Evolutionary conservation across 2,113 vertebrate genomes (phyloP), one percentile per base, ranked within the genome.

Genomic region (Salminus brasiliensis): DNA sequence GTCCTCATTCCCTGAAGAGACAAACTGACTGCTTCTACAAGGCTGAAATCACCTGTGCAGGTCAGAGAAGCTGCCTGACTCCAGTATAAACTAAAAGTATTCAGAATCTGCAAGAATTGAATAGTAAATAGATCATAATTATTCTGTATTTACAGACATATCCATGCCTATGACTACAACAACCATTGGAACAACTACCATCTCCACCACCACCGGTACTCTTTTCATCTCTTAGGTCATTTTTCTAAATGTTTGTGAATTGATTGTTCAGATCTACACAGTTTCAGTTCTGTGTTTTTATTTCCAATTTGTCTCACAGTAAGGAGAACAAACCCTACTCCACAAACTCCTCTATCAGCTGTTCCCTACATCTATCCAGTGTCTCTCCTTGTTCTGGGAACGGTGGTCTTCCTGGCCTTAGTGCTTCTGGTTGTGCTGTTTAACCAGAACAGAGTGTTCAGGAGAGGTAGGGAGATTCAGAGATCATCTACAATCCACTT

Each of bases 381-480:
- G 59, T 25, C 43, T 15, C 55, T 21, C 6, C 45, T 47, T 9
- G 13, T 15, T 15, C 45, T 47, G 71, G 71, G 53, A 62, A 43
- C 45, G 1, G 8, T 77, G 80, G 57, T 71, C 55, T 29, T 82
- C 66, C 36, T 82, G 67, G 80, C 67, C 39, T 69, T 82, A 34
- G 74, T 82, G 21, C 36, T 74, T 60, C 55, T 74, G 36, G 0
- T 74, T 70, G 68, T 82, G 4, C 39, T 79, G 57, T 70, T 79
- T 60, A 45, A 29, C 36, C 72, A 74, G 53, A 74, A 74, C n/a
- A 57, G 34, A 59, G 52, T 21, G 3, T 34, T 73, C 72, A 78
- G 41, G 82, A 84, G 57, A 85, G 65, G 45, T 84, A 84, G 49
- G 67, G 36, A 39, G 36, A 39, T 39, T 39, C 36, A 39, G 4